Evolutionary conservation across 1,140 invertebrate genomes (phyloP).

Genomic region (Glomeris maerens): DNA sequence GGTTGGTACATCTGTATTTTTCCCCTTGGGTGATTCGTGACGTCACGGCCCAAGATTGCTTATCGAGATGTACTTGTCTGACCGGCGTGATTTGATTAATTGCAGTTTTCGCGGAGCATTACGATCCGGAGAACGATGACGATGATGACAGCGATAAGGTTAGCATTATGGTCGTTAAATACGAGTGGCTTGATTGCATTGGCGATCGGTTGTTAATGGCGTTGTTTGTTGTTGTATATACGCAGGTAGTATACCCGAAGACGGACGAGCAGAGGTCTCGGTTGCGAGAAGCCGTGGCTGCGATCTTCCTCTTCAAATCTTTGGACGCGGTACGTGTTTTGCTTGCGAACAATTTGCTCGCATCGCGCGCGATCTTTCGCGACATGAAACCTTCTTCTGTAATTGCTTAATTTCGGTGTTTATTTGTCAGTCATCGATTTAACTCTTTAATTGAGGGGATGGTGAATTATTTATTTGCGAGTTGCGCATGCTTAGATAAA

Average conservation of each 20-base stretch:
- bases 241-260: conserved; percentile 63
- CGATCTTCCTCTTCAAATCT: conserved; percentile 84
- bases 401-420: too few species aligned
- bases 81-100: not conserved
- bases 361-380: too few species aligned
- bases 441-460: too few species aligned
- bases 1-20: not conserved
- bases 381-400: too few species aligned
- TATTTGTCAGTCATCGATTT: too few species aligned
- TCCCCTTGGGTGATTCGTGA: not conserved
- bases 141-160: conserved; percentile 63
- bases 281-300: conserved; percentile 74
- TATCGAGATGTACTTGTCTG: not conserved
- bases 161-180: conserved; percentile 7
- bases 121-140: conserved; percentile 89
- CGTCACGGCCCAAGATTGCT: not conserved
- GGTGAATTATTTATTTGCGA: too few species aligned
- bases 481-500: too few species aligned
- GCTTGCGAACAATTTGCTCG: too few species aligned
- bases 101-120: conserved; percentile 77
- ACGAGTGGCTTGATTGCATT: not conserved
- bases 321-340: conserved; percentile 59
- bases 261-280: conserved; percentile 80
- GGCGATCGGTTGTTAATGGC: conserved; percentile 7
- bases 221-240: conserved; percentile 25